Evolutionary conservation across 1,140 invertebrate genomes (phyloP), one percentile per base, ranked within the genome.

Genomic region (Drosophila mauritiana): DNA sequence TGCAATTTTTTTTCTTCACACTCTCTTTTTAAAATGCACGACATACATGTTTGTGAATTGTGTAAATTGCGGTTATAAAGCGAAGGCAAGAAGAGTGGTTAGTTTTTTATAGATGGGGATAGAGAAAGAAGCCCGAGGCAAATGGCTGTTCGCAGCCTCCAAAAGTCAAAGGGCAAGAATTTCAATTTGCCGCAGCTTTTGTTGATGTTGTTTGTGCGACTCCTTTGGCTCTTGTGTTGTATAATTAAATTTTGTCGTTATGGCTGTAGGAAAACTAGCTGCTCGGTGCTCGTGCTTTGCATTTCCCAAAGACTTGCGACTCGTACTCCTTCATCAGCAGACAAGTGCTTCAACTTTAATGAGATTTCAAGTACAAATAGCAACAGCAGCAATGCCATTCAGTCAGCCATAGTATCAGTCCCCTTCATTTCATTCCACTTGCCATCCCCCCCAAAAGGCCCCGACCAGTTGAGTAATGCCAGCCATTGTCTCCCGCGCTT

Each of bases 361-460:
- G 79, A 88, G 80, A 88, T 88, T 89, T 88, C 84, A 83, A 88
- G 83, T 89, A 80, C 84, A 80, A 88, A 89, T 88, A 88, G 67
- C 65, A 55, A 72, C 62, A 39, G 37, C 37, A 53, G 70, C 52
- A 64, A 37, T 53, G 72, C 51, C 51, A 62, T 61, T 61, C 68
- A 73, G 56, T 52, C 67, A 61, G 57, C 39, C 46, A 11, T 4
- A 43, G 39, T 25, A 63, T n/a, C 37, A 45, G 15, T 27, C 22
- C 5, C 17, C 3, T 53, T 5, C 34, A 13, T 49, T 51, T 22
- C 48, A 27, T 3, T 37, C 13, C 36, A 37, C 11, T 3, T 37
- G 6, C 31, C 31, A 0, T 34, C 2, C 53, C 43, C 20, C 13
- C 25, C 27, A 27, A 27, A 8, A 31, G 3, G 4, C 27, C n/a